A percentile compares a stretch with the other conserved stretches of the same genome.
These are phyloP conservation scores for Aproaerema taeniolella DNA, from an alignment of 2,888 invertebrate genomes.

Conservation along the genomic window DNA sequence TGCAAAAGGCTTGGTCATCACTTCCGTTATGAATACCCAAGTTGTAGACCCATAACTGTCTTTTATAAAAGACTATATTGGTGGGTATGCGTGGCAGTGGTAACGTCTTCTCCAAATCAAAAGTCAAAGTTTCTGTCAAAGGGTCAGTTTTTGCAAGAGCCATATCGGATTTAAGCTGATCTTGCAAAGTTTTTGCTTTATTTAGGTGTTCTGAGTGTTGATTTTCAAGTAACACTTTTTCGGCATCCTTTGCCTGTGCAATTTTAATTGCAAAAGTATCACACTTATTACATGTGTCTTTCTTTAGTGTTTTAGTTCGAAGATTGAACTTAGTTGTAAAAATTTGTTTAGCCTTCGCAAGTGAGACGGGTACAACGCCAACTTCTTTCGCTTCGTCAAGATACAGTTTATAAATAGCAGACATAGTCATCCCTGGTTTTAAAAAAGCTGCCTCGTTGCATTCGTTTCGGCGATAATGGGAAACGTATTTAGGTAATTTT, in stretches of 20 bases:
- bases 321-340: neutral
- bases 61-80: conserved; percentile 1
- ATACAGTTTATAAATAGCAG: neutral
- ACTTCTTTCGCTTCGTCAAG: neutral
- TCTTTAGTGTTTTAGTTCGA: neutral
- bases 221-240: neutral
- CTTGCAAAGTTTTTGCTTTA: neutral
- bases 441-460: neutral
- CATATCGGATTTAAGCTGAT: neutral
- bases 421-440: neutral
- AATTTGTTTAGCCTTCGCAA: neutral
- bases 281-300: neutral
- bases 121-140: neutral
- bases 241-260: neutral
- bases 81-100: neutral
- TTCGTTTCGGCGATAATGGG: neutral
- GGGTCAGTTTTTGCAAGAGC: neutral
- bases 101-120: neutral
- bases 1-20: neutral
- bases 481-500: neutral
- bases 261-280: neutral
- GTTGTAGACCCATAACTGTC: conserved; percentile 1
- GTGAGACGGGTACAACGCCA: neutral
- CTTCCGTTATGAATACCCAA: neutral
- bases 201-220: neutral